phyloP scores from a whole-genome alignment of 2,888 invertebrate species.

The Limenitis arthemis region DNA sequence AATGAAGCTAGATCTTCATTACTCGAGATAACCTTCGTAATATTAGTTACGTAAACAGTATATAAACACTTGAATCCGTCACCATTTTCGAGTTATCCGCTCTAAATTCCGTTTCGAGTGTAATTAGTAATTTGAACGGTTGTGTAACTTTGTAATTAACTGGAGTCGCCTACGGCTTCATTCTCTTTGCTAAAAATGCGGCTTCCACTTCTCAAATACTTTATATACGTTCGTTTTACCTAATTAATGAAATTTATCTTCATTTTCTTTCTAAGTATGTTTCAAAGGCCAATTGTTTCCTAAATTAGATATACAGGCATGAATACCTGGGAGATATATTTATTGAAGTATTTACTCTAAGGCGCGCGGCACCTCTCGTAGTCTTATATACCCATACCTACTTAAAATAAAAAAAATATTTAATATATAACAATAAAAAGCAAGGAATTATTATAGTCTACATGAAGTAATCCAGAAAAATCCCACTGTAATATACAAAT shows the following conservation, averaged over 20 bases:
- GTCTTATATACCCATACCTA: too few relatives aligned
- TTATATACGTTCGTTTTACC: slow-evolving; percentile 5
- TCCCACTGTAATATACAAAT: too few relatives aligned
- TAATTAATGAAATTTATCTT: slow-evolving; percentile 2
- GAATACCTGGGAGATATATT: too few relatives aligned
- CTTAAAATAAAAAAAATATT: too few relatives aligned
- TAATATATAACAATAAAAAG: too few relatives aligned
- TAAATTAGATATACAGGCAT: not conserved
- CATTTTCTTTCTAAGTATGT: not conserved
- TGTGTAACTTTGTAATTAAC: slow-evolving; percentile 29
- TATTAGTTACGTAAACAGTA: not conserved
- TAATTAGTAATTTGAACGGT: slow-evolving; percentile 25
- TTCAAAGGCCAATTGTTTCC: not conserved
- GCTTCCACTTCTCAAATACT: slow-evolving; percentile 5
- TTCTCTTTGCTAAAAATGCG: slow-evolving; percentile 1
- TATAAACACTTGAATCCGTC: slow-evolving; percentile 4
- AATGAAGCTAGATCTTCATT: too few relatives aligned
- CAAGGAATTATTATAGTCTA: too few relatives aligned
- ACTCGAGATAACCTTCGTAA: too few relatives aligned
- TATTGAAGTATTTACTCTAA: too few relatives aligned
- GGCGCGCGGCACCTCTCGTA: too few relatives aligned
- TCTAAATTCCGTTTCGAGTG: slow-evolving; percentile 17
- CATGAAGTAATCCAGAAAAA: too few relatives aligned
- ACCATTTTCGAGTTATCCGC: slow-evolving; percentile 17
- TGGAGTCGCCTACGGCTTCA: slow-evolving; percentile 23